A percentile compares a stretch with the other conserved stretches of the same genome.
These are phyloP conservation scores for Andrena marginata DNA, from an alignment of 2,888 invertebrate species.

Conservation along the genomic window DNA sequence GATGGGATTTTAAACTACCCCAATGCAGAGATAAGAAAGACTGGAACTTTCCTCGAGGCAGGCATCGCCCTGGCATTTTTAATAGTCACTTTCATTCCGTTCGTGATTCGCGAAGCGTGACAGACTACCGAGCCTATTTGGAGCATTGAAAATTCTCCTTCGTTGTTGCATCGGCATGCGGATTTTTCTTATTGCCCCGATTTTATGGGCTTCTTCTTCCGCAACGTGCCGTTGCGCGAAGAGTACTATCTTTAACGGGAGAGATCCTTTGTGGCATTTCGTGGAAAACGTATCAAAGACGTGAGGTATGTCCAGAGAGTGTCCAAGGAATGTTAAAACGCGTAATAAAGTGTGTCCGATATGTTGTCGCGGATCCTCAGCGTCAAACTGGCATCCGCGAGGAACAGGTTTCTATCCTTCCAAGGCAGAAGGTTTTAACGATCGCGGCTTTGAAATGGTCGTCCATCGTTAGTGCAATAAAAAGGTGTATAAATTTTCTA, in stretches of 20 bases:
- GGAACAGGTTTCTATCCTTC: slow-evolving; percentile 19
- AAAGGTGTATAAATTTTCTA: neutral
- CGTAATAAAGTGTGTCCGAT: neutral
- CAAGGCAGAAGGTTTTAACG: neutral
- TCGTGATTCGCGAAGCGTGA: slow-evolving; percentile 70
- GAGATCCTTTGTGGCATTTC: neutral
- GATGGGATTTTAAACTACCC: neutral
- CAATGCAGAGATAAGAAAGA: slow-evolving; percentile 3
- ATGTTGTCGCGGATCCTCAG: neutral
- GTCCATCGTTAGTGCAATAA: neutral
- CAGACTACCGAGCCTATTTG: slow-evolving; percentile 67
- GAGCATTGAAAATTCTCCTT: slow-evolving; percentile 73
- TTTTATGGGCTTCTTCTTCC: slow-evolving; percentile 51
- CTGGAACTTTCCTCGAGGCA: slow-evolving; percentile 53
- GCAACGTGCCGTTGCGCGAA: slow-evolving; percentile 50
- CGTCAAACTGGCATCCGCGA: neutral
- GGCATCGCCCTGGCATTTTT: slow-evolving; percentile 63
- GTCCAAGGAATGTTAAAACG: neutral
- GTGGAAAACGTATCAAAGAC: neutral
- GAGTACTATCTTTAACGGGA: neutral
- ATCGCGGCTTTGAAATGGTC: no score
- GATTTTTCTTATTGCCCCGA: slow-evolving; percentile 54
- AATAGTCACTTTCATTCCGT: slow-evolving; percentile 78
- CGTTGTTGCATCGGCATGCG: slow-evolving; percentile 62
- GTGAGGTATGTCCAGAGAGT: neutral